Percentiles rank a stretch among this genome's conserved stretches.
phyloP scores from a whole-genome alignment of 2,113 vertebrate genomes.

The Cromileptes altivelis region DNA sequence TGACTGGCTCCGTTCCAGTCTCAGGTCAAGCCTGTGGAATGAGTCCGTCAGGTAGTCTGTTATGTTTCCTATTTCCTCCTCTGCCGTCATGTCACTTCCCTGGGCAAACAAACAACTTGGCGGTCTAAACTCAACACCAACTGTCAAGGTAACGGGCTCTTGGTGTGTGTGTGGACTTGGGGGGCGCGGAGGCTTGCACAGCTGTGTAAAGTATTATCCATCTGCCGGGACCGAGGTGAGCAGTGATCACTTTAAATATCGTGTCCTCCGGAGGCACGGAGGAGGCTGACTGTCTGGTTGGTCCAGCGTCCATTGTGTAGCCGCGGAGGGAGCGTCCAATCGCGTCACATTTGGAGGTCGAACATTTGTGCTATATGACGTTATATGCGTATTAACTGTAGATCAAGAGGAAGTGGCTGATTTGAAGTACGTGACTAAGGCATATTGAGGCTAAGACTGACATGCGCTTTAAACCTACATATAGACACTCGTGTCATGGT shows the following conservation, averaged over 20 bases:
- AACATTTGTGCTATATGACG: constrained; percentile 55
- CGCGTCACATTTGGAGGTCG: constrained; percentile 45
- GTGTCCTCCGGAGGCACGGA: constrained; percentile 69
- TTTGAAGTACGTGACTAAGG: constrained; percentile 72
- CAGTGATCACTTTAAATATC: constrained; percentile 73
- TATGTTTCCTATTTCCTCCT: constrained; percentile 86
- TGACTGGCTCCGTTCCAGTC: constrained; percentile 81
- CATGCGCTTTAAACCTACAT: constrained; percentile 31
- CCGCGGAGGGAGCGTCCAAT: constrained; percentile 48
- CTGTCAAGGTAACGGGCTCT: constrained; percentile 64
- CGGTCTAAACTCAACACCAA: constrained; percentile 51
- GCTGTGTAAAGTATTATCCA: constrained; percentile 84
- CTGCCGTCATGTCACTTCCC: constrained; percentile 82
- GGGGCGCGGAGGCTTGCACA: constrained; percentile 61
- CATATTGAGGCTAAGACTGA: constrained; percentile 13
- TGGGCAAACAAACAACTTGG: constrained; percentile 83
- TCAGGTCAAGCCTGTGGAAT: constrained; percentile 79
- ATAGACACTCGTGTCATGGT: background rate
- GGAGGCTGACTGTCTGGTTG: constrained; percentile 78
- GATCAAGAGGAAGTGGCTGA: constrained; percentile 71
- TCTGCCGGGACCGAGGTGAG: constrained; percentile 62
- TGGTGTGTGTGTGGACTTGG: constrained; percentile 35
- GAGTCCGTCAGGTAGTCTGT: constrained; percentile 82
- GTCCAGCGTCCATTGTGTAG: constrained; percentile 64
- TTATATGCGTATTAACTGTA: constrained; percentile 54